Base-by-base conservation (phyloP, 2,113 vertebrate genomes). In the Parus major region DNA sequence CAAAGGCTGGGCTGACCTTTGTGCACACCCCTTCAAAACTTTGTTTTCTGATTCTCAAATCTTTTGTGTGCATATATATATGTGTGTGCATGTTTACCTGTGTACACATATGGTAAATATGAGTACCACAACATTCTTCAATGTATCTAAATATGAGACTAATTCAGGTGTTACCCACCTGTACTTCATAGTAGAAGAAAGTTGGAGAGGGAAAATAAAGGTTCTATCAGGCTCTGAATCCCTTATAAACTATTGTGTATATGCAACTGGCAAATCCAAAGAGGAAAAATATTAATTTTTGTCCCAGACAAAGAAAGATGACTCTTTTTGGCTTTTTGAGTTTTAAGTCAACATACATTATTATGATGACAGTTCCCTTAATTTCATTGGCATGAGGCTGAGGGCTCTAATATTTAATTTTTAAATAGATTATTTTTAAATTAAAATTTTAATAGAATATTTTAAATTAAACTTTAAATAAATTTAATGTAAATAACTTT, bases 21-120 rank as follows among this genome's bases (percentile, higher is more conserved):
- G 79, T 71, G 39, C 90, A 97, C 93, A 97, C 73, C 78, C 66
- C 95, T 88, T 97, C 83, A 95, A 96, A 96, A 76, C 53, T 90
- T 24, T 73, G 75, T 46, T 78, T 85, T 65, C 95, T 95, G 96
- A 96, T 97, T 96, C 50, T 78, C 80, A 83, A 53, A 57, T 55
- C 11, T 63, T 68, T 9, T 52, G 8, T 31, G 15, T 25, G 15
- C 25, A 18, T 47, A 27, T 41, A 18, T 47, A 27, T 41, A 16
- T 52, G 10, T 57, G 44, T n/a, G 15, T 12, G 14, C 7, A 2
- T 70, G n/a, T 55, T 42, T 5, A 1, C 18, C 7, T 61, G 23
- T 25, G 23, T 53, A 52, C 7, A 22, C 7, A 12, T 31, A 49
- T 3, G 66, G 16, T 77, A 70, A 82, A 66, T 13, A 65, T 36